phyloP scores from a whole-genome alignment of 2,113 vertebrate species.

The Falco punctatus region DNA sequence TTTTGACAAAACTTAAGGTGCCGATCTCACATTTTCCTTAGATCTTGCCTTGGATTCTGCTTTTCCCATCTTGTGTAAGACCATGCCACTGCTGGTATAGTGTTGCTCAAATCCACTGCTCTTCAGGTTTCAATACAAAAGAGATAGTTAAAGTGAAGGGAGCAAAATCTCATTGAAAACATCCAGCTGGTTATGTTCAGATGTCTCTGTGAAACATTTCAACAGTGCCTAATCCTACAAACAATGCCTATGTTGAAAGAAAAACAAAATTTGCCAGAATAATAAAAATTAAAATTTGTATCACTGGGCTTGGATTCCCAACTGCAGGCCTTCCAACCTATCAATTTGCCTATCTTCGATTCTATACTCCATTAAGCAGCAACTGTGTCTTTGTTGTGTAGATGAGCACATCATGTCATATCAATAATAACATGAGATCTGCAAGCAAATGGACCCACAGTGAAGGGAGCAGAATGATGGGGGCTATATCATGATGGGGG shows the following conservation, averaged over 20 bases:
- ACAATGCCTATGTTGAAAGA: neutral
- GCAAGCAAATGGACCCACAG: neutral
- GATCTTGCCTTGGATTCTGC: neutral
- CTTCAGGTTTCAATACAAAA: neutral
- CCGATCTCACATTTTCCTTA: neutral
- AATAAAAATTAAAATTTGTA: neutral
- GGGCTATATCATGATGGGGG: neutral
- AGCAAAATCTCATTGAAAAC: neutral
- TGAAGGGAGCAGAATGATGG: neutral
- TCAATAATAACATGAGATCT: neutral
- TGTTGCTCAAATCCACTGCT: neutral
- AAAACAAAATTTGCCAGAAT: neutral
- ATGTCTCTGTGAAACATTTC: neutral
- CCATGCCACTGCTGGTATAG: accelerated
- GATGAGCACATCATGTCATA: neutral
- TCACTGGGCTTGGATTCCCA: neutral
- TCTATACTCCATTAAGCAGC: neutral
- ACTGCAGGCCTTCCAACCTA: neutral
- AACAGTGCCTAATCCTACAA: neutral
- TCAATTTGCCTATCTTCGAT: neutral
- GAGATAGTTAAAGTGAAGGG: accelerated
- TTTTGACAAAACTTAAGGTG: neutral
- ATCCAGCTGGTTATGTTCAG: neutral
- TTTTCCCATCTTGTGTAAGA: neutral
- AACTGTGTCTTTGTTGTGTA: neutral